Percentiles rank a stretch among this genome's conserved stretches.
These are phyloP conservation scores for Cuniculus paca DNA, from an alignment of 2,797 vertebrate species.

Conservation along the genomic window DNA sequence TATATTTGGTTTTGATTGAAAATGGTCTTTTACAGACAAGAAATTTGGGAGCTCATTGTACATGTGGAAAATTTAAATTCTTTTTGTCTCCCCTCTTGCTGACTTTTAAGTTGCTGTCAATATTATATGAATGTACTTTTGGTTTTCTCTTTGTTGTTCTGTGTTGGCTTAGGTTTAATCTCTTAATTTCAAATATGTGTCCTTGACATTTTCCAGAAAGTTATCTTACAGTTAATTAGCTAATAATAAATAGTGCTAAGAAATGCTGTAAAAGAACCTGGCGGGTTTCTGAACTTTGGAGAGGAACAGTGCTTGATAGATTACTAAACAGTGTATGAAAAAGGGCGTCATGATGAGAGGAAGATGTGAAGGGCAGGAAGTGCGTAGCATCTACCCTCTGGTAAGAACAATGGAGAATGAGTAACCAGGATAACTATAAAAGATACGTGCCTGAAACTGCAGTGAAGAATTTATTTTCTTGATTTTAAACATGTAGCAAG, in stretches of 20 bases:
- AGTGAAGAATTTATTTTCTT: background rate
- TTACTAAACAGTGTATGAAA: background rate
- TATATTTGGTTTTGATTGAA: slow-evolving; percentile 35
- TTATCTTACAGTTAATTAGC: background rate
- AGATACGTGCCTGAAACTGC: background rate
- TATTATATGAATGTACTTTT: background rate
- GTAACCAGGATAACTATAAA: background rate
- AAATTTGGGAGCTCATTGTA: background rate
- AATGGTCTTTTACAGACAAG: background rate
- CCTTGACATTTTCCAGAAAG: background rate
- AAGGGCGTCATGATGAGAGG: background rate
- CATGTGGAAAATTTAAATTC: background rate
- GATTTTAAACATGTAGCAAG: background rate
- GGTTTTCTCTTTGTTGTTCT: background rate
- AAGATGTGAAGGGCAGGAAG: background rate
- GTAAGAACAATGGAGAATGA: background rate
- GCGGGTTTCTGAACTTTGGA: background rate
- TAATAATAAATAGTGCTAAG: background rate
- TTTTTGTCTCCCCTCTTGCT: background rate
- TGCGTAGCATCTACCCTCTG: rapidly evolving
- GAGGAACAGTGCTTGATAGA: background rate
- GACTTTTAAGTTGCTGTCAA: slow-evolving; percentile 18
- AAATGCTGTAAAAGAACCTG: background rate
- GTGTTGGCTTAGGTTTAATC: background rate
- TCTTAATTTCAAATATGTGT: slow-evolving; percentile 36